Conservation (phyloP, 1,140 invertebrate species). For the Callitettix versicolor region DNA sequence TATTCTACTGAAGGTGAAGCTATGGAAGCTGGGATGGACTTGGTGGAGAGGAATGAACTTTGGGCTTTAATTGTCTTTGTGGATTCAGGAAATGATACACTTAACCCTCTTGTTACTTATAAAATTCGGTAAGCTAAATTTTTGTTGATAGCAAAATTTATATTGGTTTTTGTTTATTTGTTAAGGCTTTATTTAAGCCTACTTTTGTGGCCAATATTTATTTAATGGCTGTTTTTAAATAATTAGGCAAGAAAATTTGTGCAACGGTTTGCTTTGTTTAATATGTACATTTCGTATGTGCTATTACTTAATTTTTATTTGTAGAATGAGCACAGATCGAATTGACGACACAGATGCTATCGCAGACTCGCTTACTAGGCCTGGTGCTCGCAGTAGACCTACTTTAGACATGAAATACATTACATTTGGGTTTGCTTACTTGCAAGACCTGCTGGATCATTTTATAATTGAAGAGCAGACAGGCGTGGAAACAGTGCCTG, state of each 20-base stretch:
- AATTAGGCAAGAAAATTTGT: no score
- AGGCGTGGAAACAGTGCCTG: slow-evolving; percentile 27
- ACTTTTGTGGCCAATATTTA: no score
- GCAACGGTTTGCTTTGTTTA: no score
- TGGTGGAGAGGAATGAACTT: slow-evolving; percentile 32
- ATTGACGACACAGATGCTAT: slow-evolving; percentile 43
- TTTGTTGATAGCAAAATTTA: background rate
- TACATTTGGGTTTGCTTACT: slow-evolving; percentile 45
- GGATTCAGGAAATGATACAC: slow-evolving; percentile 23
- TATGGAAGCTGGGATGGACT: slow-evolving; percentile 28
- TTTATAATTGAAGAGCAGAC: slow-evolving; percentile 42
- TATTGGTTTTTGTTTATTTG: background rate
- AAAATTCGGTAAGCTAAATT: slow-evolving; percentile 35
- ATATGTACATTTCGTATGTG: no score
- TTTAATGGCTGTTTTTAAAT: no score
- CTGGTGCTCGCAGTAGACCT: slow-evolving; percentile 35
- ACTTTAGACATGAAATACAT: slow-evolving; percentile 43
- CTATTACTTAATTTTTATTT: slow-evolving; percentile 15
- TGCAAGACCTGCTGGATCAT: slow-evolving; percentile 49
- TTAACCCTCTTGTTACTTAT: slow-evolving; percentile 41
- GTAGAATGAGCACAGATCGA: slow-evolving; percentile 43
- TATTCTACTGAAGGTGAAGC: slow-evolving; percentile 36
- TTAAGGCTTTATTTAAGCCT: background rate
- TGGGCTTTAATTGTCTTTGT: slow-evolving; percentile 38
- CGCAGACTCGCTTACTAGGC: slow-evolving; percentile 32